These are phyloP conservation scores for Dipodomys ordii DNA, from an alignment of 2,113 vertebrate genomes.

Conservation along the genomic window DNA sequence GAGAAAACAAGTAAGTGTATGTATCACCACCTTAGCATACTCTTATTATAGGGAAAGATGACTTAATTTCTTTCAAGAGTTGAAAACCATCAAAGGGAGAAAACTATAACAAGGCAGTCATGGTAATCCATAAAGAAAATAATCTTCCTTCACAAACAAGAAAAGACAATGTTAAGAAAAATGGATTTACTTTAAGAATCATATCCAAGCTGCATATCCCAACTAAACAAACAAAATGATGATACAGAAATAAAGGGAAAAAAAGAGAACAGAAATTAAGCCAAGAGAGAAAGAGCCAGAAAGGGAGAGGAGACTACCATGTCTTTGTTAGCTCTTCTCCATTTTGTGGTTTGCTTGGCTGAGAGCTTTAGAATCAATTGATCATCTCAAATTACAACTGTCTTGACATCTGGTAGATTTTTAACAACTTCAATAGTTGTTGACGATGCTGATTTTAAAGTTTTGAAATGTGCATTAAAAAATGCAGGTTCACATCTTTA, in stretches of 20 bases:
- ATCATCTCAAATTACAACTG: background rate
- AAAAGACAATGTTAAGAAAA: background rate
- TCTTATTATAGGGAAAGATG: background rate
- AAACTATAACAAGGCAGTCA: background rate
- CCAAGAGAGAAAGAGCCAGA: background rate
- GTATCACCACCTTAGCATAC: background rate
- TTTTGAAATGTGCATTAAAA: conserved; percentile 27
- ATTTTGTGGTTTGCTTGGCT: background rate
- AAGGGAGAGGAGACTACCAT: background rate
- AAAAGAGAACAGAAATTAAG: background rate
- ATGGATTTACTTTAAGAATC: conserved; percentile 17
- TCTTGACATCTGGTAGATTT: background rate
- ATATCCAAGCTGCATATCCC: background rate
- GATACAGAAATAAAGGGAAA: background rate
- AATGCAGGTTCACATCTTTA: background rate
- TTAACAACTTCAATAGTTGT: background rate
- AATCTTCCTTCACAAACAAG: background rate
- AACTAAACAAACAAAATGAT: background rate
- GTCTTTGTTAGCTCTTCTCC: background rate
- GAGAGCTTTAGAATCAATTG: background rate
- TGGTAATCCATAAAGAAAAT: conserved; percentile 22
- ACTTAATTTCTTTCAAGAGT: background rate
- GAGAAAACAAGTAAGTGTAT: background rate
- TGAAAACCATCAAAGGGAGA: background rate
- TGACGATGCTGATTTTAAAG: background rate